Evolutionary conservation across 2,888 invertebrate genomes (phyloP), one percentile per base, ranked within the genome.

Genomic region (Isotomurus palustris): DNA sequence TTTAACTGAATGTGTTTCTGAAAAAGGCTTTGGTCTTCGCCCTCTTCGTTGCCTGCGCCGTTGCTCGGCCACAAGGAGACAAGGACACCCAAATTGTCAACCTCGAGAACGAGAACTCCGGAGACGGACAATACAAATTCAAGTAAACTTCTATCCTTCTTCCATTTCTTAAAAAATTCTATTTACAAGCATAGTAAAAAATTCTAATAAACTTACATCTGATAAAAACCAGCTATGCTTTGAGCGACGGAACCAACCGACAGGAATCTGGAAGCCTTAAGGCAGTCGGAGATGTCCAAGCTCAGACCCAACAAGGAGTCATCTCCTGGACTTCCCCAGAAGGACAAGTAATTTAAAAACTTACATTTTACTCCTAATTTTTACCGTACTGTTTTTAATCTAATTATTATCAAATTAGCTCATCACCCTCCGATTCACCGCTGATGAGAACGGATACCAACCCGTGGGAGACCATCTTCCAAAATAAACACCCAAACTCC

Each of bases 381-480:
- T 4, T 14, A 8, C 6, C 14, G 12, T 51, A 51, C 4, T 1
- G 24, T 45, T 22, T 54, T 19, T 25, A 24, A 25, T 41, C 12
- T 32, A 25, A 2, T 43, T 28, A 8, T 24, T 41, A 2, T 44
- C 19, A 12, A 14, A 49, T 56, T 10, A 62, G 62, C 29, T 60
- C 49, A 55, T 63, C 50, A 63, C 63, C 32, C 58, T 63, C 28
- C 54, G 60, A 5, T 69, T 58, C 56, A 58, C 53, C 12, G 67
- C 69, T 14, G 69, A 69, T 40, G 69, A 69, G 49, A 67, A 69
- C 43, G 69, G 66, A 35, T 66, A 66, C 55, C 57, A 62, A 19
- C 66, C 64, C 19, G 44, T 48, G 10, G 63, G 63, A 1, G 62
- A 59, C 27, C 62, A 63, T 57, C 52, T 63, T 14, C 62, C 62